These are phyloP conservation scores for Myrmecobius fasciatus DNA, from an alignment of 2,113 vertebrate species.

Conservation along the genomic window DNA sequence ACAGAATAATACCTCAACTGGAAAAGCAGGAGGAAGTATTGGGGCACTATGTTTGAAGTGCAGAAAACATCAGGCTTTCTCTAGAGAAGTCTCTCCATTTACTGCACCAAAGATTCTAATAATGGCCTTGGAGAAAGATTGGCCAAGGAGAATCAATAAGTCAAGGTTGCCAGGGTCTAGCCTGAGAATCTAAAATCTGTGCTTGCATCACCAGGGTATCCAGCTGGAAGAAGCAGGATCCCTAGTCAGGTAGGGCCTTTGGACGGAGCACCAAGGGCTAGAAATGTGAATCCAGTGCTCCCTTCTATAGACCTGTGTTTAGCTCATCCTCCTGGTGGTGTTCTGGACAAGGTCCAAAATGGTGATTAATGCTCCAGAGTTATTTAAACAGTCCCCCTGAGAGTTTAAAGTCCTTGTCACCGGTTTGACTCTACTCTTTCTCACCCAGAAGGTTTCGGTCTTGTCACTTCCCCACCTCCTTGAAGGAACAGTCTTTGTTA, in stretches of 20 bases:
- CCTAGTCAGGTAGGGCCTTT: not conserved
- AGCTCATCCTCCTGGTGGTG: not conserved
- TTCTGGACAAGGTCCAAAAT: not conserved
- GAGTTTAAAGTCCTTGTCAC: not conserved
- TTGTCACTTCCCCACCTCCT: not conserved
- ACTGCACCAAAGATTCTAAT: not conserved
- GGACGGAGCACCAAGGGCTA: not conserved
- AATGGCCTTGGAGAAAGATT: not conserved
- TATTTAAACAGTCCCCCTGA: not conserved
- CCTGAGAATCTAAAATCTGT: not conserved
- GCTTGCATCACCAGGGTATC: not conserved
- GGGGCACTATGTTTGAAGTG: constrained; percentile 13
- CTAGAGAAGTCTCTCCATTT: not conserved
- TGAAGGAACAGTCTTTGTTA: not conserved
- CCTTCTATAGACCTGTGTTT: not conserved
- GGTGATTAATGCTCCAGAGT: not conserved
- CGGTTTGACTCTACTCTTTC: not conserved
- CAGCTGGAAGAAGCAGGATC: not conserved
- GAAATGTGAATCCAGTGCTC: not conserved
- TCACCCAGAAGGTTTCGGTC: not conserved
- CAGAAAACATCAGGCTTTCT: constrained; percentile 18
- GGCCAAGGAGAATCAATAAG: not conserved
- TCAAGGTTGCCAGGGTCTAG: not conserved
- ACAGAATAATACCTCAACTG: not conserved
- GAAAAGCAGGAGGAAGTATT: not conserved